Percentiles rank a stretch among this genome's conserved stretches.
Evolutionary conservation across 2,113 vertebrate genomes (phyloP).

Genomic region (Notothenia coriiceps): DNA sequence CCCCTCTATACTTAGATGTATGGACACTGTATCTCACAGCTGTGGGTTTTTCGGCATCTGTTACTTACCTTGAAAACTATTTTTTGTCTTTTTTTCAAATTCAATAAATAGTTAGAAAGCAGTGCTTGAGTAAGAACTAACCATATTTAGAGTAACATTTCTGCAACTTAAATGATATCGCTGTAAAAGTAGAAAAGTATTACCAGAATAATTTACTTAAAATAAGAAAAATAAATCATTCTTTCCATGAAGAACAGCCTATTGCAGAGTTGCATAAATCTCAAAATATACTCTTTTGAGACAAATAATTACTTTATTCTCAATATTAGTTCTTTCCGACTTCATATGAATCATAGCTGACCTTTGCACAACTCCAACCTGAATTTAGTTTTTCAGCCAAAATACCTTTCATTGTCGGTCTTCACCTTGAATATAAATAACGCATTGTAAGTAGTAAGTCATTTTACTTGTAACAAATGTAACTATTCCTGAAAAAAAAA

Average conservation of each 20-base stretch:
- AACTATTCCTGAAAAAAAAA: no score
- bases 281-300: background rate
- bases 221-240: background rate
- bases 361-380: background rate
- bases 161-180: no score
- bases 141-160: no score
- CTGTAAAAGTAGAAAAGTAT: background rate
- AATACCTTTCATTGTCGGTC: background rate
- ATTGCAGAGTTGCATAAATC: no score
- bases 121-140: background rate
- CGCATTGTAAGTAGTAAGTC: background rate
- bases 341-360: background rate
- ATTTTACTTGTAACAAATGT: background rate
- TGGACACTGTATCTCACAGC: slow-evolving; percentile 23
- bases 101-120: background rate
- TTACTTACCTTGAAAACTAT: background rate
- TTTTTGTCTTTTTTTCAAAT: background rate
- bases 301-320: background rate
- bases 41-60: slow-evolving; percentile 39
- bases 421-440: background rate
- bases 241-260: no score
- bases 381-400: background rate
- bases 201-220: background rate
- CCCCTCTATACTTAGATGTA: slow-evolving; percentile 12
- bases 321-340: background rate